Conservation (phyloP, 2,113 vertebrate genomes). For the Argyrosomus japonicus region DNA sequence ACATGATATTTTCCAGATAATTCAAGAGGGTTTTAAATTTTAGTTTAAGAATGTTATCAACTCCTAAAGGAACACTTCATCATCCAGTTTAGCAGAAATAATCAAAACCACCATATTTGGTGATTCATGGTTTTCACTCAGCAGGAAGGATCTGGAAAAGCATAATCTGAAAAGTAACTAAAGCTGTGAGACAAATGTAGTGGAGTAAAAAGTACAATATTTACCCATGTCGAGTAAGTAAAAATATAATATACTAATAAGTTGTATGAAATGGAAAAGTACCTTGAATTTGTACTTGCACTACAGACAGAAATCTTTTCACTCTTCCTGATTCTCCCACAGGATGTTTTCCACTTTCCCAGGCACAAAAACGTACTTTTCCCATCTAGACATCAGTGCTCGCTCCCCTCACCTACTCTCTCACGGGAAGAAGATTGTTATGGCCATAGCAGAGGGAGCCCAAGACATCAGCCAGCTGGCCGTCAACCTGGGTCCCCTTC, state of each 20-base stretch:
- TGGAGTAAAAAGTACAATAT: not conserved
- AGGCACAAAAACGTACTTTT: constrained; percentile 85
- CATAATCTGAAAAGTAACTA: not conserved
- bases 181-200: not conserved
- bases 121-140: not conserved
- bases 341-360: constrained; percentile 84
- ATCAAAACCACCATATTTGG: not conserved
- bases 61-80: not conserved
- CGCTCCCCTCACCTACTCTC: constrained; percentile 74
- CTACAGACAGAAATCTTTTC: not conserved
- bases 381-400: constrained; percentile 82
- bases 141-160: not conserved
- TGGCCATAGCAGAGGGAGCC: constrained; percentile 81
- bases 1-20: too few species aligned
- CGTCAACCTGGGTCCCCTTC: constrained; percentile 78
- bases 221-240: not conserved
- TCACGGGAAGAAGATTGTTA: constrained; percentile 83
- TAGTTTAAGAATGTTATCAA: not conserved
- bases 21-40: not conserved
- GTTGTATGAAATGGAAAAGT: not conserved
- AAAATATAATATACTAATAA: not conserved
- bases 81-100: not conserved
- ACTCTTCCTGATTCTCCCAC: not conserved
- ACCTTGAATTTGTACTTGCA: not conserved
- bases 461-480: constrained; percentile 81